A percentile compares a stretch with the other conserved stretches of the same genome.
These are phyloP conservation scores for Gymnodraco acuticeps DNA, from an alignment of 2,797 vertebrate species.

Conservation along the genomic window DNA sequence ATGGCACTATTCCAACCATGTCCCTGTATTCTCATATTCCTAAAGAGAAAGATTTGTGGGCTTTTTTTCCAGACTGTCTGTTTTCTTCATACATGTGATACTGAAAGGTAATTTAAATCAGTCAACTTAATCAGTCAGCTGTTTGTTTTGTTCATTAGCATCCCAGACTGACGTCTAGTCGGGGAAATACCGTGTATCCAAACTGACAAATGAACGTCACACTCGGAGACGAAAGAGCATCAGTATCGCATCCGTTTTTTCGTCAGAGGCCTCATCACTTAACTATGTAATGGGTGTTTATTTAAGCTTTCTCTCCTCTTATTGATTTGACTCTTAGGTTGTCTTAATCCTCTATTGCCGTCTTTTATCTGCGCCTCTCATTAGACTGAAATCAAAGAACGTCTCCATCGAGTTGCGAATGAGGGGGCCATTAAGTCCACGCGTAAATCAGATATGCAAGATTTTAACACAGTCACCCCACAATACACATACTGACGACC, in stretches of 20 bases:
- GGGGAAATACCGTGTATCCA: conserved; percentile 8
- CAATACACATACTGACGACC: conserved; percentile 64
- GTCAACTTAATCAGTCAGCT: conserved; percentile 21
- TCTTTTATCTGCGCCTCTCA: conserved; percentile 42
- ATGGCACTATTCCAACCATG: background rate
- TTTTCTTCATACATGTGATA: conserved; percentile 15
- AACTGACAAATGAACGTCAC: conserved; percentile 23
- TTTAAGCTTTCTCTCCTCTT: conserved; percentile 52
- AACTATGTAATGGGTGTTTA: conserved; percentile 36
- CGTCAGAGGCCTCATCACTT: background rate
- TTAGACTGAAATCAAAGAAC: conserved; percentile 39
- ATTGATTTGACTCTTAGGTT: conserved; percentile 30
- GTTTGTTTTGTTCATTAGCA: conserved; percentile 41
- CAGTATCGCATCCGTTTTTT: conserved; percentile 30
- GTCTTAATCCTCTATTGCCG: conserved; percentile 31
- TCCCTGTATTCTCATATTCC: background rate
- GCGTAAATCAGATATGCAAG: conserved; percentile 54
- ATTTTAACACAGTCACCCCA: conserved; percentile 25
- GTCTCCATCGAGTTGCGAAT: conserved; percentile 35
- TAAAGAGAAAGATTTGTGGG: background rate
- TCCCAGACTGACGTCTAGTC: conserved; percentile 40
- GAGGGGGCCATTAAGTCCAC: conserved; percentile 27
- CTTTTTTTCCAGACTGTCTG: background rate
- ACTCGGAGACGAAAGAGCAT: conserved; percentile 15
- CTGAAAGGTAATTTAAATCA: background rate